Evolutionary conservation across 2,113 vertebrate genomes (phyloP), one percentile per base, ranked within the genome.

Genomic region (Zosterops hypoxanthus): DNA sequence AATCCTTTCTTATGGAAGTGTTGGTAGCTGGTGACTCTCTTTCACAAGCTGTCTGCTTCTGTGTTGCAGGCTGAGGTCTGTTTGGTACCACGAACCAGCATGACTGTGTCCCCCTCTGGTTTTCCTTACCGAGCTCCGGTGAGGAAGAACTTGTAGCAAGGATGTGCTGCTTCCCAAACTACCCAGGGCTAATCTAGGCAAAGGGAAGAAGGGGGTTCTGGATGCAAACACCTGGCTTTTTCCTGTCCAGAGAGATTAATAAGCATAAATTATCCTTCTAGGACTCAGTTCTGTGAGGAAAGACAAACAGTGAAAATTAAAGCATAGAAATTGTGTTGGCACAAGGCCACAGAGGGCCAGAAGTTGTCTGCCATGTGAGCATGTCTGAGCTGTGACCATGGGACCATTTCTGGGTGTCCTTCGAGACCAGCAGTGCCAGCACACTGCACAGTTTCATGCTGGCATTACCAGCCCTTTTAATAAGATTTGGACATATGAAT

Each of bases 261-360:
- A 92, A 86, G 33, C 82, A 47, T 68, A 88, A 96, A 94, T 96
- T 82, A 90, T 88, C 49, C n/a, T 96, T 92, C 33, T 82, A 85
- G 86, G 93, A 96, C 93, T 95, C 96, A 96, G 95, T 96, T 92
- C 95, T 97, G 90, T 95, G 95, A 95, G 92, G 85, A 88, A 81
- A 78, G 77, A 83, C 73, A 72, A 78, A 75, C 3, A 8, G 14
- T 87, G 82, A 73, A 86, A 95, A 93, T 88, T 81, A 14, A 83
- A 82, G 53, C 41, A 44, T 46, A 57, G 53, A 73, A 89, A 77
- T 63, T 39, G 28, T 14, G 1, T 50, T 89, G 61, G 49, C 64
- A 53, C 63, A 28, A 53, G 53, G 56, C 39, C 46, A 10, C 44
- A 42, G 56, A 93, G 59, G 24, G 68, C 69, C 61, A 16, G 26